Percentiles rank a stretch among this genome's conserved stretches.
Conservation (phyloP, 1,140 invertebrate species). For the Muscidifurax raptorellus region DNA sequence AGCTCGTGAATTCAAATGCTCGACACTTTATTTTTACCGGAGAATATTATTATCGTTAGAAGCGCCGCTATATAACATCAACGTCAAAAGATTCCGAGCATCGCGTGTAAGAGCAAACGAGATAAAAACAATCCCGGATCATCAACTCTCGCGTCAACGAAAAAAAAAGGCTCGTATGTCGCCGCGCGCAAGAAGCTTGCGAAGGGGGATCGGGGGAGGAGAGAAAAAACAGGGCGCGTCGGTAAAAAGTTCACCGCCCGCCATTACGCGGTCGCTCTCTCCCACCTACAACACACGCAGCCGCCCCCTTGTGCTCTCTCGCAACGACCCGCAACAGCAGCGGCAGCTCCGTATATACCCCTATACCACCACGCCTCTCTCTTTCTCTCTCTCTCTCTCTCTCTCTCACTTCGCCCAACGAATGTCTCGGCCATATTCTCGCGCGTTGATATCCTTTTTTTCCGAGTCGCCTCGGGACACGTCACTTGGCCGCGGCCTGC, state of each 20-base stretch:
- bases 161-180: background rate
- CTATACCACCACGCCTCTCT: background rate
- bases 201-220: no score
- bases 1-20: background rate
- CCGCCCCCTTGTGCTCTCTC: slow-evolving; percentile 25
- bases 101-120: background rate
- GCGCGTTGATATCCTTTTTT: slow-evolving; percentile 24
- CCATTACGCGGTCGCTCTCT: slow-evolving; percentile 47
- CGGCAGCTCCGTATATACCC: background rate
- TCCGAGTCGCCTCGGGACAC: background rate
- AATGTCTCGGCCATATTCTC: slow-evolving; percentile 50
- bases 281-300: slow-evolving; percentile 21
- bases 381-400: no score
- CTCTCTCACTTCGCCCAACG: slow-evolving; percentile 2
- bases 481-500: slow-evolving; percentile 5
- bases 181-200: background rate
- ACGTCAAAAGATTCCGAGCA: background rate
- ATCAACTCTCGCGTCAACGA: background rate
- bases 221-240: slow-evolving; percentile 36
- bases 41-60: background rate
- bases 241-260: slow-evolving; percentile 44
- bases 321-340: background rate
- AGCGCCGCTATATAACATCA: background rate
- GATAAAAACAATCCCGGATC: slow-evolving; percentile 1
- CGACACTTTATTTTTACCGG: background rate